Evolutionary conservation across 2,113 vertebrate species (phyloP).

Genomic region (Coregonus clupeaformis): DNA sequence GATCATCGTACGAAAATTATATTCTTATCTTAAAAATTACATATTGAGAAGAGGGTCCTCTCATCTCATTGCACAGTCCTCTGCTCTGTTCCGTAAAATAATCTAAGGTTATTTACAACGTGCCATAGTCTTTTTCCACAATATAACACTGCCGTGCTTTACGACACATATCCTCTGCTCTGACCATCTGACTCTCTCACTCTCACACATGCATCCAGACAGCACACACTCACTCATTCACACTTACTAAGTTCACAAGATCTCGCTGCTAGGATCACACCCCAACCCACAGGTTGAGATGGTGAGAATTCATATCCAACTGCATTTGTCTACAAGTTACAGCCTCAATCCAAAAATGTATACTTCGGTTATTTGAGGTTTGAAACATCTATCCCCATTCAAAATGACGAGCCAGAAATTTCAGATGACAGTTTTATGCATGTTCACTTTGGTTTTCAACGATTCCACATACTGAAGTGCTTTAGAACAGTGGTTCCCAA

Average conservation of each 20-base stretch:
- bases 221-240: not conserved
- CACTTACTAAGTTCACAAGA: conserved; percentile 2
- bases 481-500: no score
- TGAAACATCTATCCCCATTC: not conserved
- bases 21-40: conserved; percentile 38
- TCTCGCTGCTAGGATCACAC: conserved; percentile 9
- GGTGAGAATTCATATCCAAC: not conserved
- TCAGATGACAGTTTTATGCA: not conserved
- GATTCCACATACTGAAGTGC: conserved; percentile 3
- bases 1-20: conserved; percentile 27
- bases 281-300: conserved; percentile 7
- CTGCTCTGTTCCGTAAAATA: conserved; percentile 20
- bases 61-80: conserved; percentile 38
- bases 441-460: conserved; percentile 2
- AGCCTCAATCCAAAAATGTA: not conserved
- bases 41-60: conserved; percentile 21
- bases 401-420: not conserved
- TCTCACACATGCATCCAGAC: not conserved
- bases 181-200: not conserved
- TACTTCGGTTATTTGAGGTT: not conserved
- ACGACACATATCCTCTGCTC: conserved; percentile 9
- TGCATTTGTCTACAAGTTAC: not conserved
- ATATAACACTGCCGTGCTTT: conserved; percentile 19
- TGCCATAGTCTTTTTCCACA: conserved; percentile 40
- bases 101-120: conserved; percentile 40